Base-by-base conservation (phyloP, 2,888 invertebrate species). In the Lissonota sp. region DNA sequence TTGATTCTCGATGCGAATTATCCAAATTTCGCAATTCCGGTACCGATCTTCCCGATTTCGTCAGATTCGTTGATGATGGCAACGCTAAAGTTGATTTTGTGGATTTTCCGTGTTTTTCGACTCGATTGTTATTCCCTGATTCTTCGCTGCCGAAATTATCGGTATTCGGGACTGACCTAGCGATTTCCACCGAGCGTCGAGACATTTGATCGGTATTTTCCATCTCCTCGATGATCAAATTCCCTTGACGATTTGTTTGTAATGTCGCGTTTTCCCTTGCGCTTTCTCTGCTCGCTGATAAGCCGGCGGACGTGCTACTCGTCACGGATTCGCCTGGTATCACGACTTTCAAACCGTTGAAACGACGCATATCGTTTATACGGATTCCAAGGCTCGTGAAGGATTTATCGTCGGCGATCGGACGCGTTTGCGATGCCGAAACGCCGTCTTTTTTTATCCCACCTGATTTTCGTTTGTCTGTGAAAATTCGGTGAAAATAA, bases 401-500 rank as follows among this genome's bases (percentile, higher is more conserved):
- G 14, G 73, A 66, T 37, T 44, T 57, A 10, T 74, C 66, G n/a
- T 73, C 37, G 40, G 1, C 40, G 8, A 6, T 49, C n/a, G 53
- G 70, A 66, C 14, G 70, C 4, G 69, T 42, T 42, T 62, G 63
- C 3, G 44, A 26, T 8, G 51, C 55, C 0, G 51, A 53, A 26
- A 39, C 64, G 46, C 55, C 37, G 26, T 16, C 12, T 3, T 67
- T 62, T n/a, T 62, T 44, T 6, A 60, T 40, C 62, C 5, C 7
- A 26, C 8, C 57, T 1, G 6, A n/a, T 26, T 77, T 58, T 6
- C 44, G 51, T 63, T 73, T 58, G 0, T 83, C 83, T 83, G 40
- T 26, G 53, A 8, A 44, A 60, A 74, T 42, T 10, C 4, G 2
- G 10, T 44, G 6, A n/a, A 49, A 53, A 53, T 14, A 53, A 16